Percentiles rank a stretch among this genome's conserved stretches.
These are phyloP conservation scores for Vicugna pacos DNA, from an alignment of 2,113 vertebrate genomes.

Conservation along the genomic window DNA sequence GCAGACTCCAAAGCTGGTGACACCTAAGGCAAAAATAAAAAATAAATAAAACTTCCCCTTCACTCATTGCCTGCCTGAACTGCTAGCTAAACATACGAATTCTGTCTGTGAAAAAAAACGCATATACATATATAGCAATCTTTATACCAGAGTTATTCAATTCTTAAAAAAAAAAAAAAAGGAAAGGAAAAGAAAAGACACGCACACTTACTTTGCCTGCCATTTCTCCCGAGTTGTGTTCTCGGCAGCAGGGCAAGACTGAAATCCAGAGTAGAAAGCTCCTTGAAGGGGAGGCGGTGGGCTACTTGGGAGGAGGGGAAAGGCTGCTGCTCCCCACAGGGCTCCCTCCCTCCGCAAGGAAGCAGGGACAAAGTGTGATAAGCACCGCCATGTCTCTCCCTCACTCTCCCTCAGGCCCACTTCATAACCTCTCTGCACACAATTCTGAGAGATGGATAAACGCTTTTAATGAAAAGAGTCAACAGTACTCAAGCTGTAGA, in stretches of 20 bases:
- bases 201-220: background rate
- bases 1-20: background rate
- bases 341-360: background rate
- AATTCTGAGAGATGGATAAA: conserved; percentile 65
- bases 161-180: background rate
- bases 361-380: background rate
- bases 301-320: background rate
- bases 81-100: background rate
- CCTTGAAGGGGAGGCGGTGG: background rate
- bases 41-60: background rate
- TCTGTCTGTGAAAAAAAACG: background rate
- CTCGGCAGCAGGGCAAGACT: background rate
- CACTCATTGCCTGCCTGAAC: background rate
- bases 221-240: background rate
- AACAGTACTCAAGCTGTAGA: conserved; percentile 42
- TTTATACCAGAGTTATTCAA: background rate
- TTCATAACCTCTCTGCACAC: conserved; percentile 64
- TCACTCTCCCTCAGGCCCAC: background rate
- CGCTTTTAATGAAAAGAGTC: conserved; percentile 76
- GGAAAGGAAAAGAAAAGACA: background rate
- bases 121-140: background rate
- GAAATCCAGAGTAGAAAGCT: background rate
- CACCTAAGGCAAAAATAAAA: conserved; percentile 38
- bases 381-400: background rate
- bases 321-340: background rate